Percentiles rank a stretch among this genome's conserved stretches.
Evolutionary conservation across 2,113 vertebrate species (phyloP).

Genomic region (Callaeas wilsoni): DNA sequence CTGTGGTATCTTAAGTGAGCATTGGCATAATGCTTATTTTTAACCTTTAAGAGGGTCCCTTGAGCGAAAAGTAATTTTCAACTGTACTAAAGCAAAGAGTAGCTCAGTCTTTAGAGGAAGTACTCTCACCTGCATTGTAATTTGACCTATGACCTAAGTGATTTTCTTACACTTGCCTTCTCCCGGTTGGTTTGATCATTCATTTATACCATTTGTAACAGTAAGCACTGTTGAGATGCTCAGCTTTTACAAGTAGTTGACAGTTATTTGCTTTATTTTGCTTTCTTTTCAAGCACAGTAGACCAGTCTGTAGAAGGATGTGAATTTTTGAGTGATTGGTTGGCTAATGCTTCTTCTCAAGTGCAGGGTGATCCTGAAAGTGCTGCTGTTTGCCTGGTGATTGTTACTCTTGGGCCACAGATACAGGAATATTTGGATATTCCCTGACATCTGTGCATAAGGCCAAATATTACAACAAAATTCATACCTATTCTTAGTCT

Average conservation of each 20-base stretch:
- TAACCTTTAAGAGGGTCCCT: neutral
- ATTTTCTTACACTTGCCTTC: neutral
- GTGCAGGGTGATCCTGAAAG: neutral
- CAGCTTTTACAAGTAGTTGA: neutral
- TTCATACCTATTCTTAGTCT: neutral
- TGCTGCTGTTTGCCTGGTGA: neutral
- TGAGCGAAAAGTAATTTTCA: neutral
- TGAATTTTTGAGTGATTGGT: neutral
- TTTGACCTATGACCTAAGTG: neutral
- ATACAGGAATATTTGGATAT: neutral
- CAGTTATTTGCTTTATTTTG: neutral
- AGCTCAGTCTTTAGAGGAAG: neutral
- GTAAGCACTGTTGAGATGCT: neutral
- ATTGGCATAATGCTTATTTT: constrained; percentile 13
- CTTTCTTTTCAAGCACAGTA: neutral
- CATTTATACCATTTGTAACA: neutral
- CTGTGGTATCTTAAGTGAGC: neutral
- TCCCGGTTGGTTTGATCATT: neutral
- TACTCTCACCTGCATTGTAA: neutral
- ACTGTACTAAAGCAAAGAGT: neutral
- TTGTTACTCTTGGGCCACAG: neutral
- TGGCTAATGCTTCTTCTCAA: neutral
- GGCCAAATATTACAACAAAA: neutral
- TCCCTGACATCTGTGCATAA: neutral
- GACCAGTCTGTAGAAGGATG: neutral